Evolutionary conservation across 2,113 vertebrate species (phyloP).

Genomic region (Antechinus stuartii): DNA sequence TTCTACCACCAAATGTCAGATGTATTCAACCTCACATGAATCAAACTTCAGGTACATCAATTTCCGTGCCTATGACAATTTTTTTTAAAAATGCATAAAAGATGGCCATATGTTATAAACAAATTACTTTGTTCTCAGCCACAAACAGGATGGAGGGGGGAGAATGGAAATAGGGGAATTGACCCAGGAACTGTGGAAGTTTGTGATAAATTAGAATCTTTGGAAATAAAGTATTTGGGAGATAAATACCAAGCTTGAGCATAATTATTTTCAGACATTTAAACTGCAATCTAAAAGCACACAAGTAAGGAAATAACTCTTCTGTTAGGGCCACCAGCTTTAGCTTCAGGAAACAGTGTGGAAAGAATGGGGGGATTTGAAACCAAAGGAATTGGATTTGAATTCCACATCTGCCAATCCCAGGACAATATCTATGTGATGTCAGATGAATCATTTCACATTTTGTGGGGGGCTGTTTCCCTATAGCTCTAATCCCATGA

Average conservation of each 20-base stretch:
- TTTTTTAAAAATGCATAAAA: slow-evolving; percentile 69
- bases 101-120: slow-evolving; percentile 77
- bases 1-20: background rate
- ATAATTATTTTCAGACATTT: slow-evolving; percentile 65
- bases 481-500: background rate
- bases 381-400: background rate
- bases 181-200: slow-evolving; percentile 46
- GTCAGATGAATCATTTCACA: background rate
- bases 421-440: background rate
- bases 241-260: slow-evolving; percentile 42
- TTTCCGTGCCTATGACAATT: slow-evolving; percentile 69
- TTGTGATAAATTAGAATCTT: slow-evolving; percentile 65
- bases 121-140: slow-evolving; percentile 71
- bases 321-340: background rate
- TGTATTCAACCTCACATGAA: slow-evolving; percentile 3
- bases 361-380: background rate
- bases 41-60: slow-evolving; percentile 67
- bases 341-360: accelerated
- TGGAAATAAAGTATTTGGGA: slow-evolving; percentile 55
- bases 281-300: slow-evolving; percentile 24
- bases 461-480: background rate
- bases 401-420: background rate
- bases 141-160: slow-evolving; percentile 56
- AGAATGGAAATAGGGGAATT: background rate
- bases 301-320: background rate